Evolutionary conservation across 2,888 invertebrate genomes (phyloP).

Genomic region (Girardia tigrina): DNA sequence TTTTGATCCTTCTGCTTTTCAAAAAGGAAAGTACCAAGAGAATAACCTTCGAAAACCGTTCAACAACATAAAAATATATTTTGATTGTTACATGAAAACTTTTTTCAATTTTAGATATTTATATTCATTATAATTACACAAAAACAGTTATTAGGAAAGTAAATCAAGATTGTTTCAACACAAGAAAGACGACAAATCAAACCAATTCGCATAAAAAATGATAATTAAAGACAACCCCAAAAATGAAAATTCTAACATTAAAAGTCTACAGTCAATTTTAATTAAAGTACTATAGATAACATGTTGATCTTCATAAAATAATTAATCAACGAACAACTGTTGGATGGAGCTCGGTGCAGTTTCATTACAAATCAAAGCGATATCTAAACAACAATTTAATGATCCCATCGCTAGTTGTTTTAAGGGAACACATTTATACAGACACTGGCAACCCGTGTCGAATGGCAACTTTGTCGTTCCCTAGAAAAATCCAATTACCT

Average conservation of each 20-base stretch:
- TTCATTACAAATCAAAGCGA: background rate
- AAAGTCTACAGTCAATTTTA: background rate
- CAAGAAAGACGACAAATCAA: too few species aligned
- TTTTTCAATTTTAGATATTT: too few species aligned
- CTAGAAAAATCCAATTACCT: slow-evolving; percentile 4
- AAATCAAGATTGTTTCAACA: too few species aligned
- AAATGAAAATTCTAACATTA: background rate
- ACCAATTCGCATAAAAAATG: background rate
- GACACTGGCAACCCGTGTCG: slow-evolving; percentile 11
- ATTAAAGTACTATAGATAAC: background rate
- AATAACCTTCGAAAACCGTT: too few species aligned
- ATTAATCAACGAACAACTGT: slow-evolving; percentile 4
- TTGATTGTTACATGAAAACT: too few species aligned
- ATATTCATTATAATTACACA: too few species aligned
- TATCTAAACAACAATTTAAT: slow-evolving; percentile 23
- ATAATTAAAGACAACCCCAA: background rate
- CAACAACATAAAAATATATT: too few species aligned
- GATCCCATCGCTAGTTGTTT: background rate
- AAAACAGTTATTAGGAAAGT: too few species aligned
- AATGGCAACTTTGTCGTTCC: slow-evolving; percentile 8
- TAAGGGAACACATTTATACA: background rate
- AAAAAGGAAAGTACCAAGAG: too few species aligned
- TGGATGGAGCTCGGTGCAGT: background rate
- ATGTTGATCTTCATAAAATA: slow-evolving; percentile 7
- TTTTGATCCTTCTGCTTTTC: too few species aligned